Conservation (phyloP, 2,888 invertebrate genomes). For the Ganaspis brasiliensis region DNA sequence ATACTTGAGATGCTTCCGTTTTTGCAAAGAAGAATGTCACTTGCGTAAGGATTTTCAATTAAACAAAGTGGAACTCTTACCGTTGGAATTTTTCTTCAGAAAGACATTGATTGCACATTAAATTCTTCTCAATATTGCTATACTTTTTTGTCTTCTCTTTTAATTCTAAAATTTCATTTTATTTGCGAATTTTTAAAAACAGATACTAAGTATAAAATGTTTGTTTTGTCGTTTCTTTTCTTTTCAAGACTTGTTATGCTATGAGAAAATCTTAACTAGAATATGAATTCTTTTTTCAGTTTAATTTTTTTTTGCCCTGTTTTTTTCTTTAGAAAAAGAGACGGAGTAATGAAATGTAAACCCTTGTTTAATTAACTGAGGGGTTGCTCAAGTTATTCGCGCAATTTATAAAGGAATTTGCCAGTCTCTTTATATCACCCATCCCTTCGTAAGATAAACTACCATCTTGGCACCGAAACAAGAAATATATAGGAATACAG, state of each 20-base stretch:
- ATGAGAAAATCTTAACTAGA: too few species aligned
- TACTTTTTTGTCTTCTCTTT: neutral
- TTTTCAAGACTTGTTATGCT: too few species aligned
- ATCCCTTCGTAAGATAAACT: constrained; percentile 18
- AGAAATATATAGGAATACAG: constrained; percentile 29
- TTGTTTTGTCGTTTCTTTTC: too few species aligned
- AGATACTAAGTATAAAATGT: too few species aligned
- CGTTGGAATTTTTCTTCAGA: neutral
- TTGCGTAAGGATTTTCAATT: constrained; percentile 8
- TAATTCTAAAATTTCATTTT: too few species aligned
- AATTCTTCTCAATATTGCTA: neutral
- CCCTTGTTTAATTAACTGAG: constrained; percentile 35
- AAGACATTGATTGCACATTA: too few species aligned
- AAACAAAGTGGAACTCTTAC: neutral
- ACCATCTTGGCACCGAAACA: constrained; percentile 40
- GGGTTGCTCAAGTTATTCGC: constrained; percentile 36
- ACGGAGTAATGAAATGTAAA: constrained; percentile 32
- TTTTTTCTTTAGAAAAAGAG: neutral
- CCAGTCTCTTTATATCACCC: constrained; percentile 34
- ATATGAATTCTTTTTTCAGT: constrained; percentile 5
- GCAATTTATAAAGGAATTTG: constrained; percentile 35
- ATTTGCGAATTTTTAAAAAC: too few species aligned
- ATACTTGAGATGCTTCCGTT: constrained; percentile 16
- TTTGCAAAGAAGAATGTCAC: neutral
- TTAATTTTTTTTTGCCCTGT: neutral